Conservation (phyloP, 2,797 vertebrate species). For the Pteropus rufus region DNA sequence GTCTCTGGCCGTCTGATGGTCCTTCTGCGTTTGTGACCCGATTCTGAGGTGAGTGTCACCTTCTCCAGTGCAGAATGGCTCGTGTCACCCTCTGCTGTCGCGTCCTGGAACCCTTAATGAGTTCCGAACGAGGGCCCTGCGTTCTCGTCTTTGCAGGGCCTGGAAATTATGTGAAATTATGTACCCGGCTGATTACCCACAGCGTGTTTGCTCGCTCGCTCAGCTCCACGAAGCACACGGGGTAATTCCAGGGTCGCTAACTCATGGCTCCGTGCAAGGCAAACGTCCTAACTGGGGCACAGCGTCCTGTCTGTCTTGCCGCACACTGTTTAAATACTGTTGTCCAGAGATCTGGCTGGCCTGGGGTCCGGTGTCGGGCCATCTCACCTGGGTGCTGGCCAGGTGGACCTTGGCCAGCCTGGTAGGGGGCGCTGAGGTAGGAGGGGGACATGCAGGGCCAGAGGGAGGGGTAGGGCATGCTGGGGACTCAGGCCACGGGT, state of each 20-base stretch:
- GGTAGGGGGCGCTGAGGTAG: not conserved
- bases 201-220: not conserved
- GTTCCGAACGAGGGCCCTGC: not conserved
- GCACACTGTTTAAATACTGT: accelerated
- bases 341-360: not conserved
- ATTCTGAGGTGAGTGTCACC: no score
- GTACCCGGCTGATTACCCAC: not conserved
- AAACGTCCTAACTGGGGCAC: not conserved
- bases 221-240: not conserved
- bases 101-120: not conserved
- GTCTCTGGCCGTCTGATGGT: no score
- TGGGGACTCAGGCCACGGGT: not conserved
- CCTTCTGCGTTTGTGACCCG: no score
- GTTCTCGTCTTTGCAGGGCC: not conserved
- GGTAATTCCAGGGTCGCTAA: not conserved
- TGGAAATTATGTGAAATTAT: not conserved
- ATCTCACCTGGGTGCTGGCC: not conserved
- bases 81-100: not conserved
- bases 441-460: not conserved
- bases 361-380: not conserved
- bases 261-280: not conserved
- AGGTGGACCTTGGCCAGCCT: no score
- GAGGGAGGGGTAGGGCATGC: no score
- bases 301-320: accelerated
- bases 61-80: no score